A percentile compares a stretch with the other conserved stretches of the same genome.
Evolutionary conservation across 1,140 invertebrate species (phyloP).

Genomic region (Gonatopus flavifemur): DNA sequence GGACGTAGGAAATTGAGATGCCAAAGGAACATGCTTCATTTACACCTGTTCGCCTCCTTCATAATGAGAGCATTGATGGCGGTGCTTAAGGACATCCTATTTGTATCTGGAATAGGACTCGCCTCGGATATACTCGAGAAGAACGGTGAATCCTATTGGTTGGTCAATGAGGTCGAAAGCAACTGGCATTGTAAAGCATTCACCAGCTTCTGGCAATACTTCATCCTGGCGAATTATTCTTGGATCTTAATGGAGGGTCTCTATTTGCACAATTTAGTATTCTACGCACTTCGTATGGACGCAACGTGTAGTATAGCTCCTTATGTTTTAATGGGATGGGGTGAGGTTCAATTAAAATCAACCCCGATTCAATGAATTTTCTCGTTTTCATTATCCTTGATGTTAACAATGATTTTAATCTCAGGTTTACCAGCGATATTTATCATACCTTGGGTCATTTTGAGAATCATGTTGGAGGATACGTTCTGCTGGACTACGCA

Average conservation of each 20-base stretch:
- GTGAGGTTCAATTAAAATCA: conserved; percentile 57
- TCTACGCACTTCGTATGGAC: conserved; percentile 73
- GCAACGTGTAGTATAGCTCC: conserved; percentile 65
- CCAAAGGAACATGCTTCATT: conserved; percentile 68
- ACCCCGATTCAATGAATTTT: conserved; percentile 1
- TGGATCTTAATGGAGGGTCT: conserved; percentile 84
- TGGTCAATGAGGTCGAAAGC: conserved; percentile 48
- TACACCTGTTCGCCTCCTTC: conserved; percentile 72
- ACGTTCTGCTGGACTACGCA: conserved; percentile 70
- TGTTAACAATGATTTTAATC: background rate
- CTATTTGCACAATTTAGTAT: conserved; percentile 79
- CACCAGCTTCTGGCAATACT: conserved; percentile 70
- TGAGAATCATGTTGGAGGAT: conserved; percentile 61
- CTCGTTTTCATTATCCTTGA: background rate
- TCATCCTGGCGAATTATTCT: conserved; percentile 75
- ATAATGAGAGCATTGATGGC: conserved; percentile 65
- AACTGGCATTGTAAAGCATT: conserved; percentile 74
- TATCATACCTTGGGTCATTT: conserved; percentile 63
- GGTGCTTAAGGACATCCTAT: conserved; percentile 63
- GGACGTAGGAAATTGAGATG: conserved; percentile 66
- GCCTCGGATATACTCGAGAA: conserved; percentile 49
- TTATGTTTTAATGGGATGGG: conserved; percentile 75
- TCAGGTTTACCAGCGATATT: conserved; percentile 62
- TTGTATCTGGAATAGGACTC: conserved; percentile 63
- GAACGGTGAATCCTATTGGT: conserved; percentile 46